Base-by-base conservation (phyloP, 2,888 invertebrate species). In the Agrochola lota region DNA sequence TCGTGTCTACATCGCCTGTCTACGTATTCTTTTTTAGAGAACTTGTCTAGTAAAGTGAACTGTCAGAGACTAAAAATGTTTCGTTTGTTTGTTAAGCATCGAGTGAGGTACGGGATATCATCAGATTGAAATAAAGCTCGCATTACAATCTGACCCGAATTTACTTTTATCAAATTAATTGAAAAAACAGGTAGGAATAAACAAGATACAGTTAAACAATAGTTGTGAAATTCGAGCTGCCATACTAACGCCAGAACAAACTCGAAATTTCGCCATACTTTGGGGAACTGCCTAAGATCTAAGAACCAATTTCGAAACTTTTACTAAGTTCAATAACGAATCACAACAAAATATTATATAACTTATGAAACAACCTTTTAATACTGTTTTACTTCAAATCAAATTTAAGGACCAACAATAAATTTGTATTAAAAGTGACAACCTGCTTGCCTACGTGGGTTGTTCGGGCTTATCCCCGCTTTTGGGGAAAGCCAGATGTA, bases 221-320 rank as follows among this genome's bases (percentile, higher is more conserved):
- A 49, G 15, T 70, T 67, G 55, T 15, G 43, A 52, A 72, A 70
- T 46, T 43, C n/a, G 46, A 59, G 26, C 7, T 20, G 15, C 57
- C 63, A 2, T 35, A 23, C 52, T 43, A 35, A 78, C 15, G 55
- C 55, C 59, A 66, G 8, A 35, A 35, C 30, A 64, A 59, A 46
- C 69, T 52, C 17, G 15, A 57, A 64, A 59, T 74, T 74, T 63
- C 64, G 12, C 20, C 43, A 40, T 60, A 70, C 52, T 46, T 59
- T 26, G n/a, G 57, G 59, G 67, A 67, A n/a, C 68, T 77, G 49
- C 20, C 30, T n/a, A 43, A 78, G 49, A 59, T 49, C 59, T n/a
- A 52, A 60, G 52, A 70, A 52, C 49, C 57, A 80, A 72, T 75
- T 75, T 30, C 11, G 57, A 70, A 74, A 83, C 60, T 84, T 55